Evolutionary conservation across 2,888 invertebrate genomes (phyloP).

Genomic region (Tenthredo livida): DNA sequence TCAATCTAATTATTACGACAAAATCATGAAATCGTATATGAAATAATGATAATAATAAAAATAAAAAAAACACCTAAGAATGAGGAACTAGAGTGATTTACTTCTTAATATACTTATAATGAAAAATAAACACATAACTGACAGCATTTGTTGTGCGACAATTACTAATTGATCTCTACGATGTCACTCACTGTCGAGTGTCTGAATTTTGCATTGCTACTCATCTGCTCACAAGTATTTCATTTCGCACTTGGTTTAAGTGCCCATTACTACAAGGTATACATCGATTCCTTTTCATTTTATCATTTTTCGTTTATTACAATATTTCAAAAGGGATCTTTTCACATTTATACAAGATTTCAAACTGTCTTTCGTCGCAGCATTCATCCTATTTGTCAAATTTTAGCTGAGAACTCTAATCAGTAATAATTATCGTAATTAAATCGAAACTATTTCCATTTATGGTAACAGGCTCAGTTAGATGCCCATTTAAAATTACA

Average conservation of each 20-base stretch:
- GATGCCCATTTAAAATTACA: slow-evolving; percentile 75
- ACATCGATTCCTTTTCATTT: too few species aligned
- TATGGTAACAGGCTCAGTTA: slow-evolving; percentile 69
- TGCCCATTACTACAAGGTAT: slow-evolving; percentile 70
- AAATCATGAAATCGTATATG: slow-evolving; percentile 1
- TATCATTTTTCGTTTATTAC: not conserved
- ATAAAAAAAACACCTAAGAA: not conserved
- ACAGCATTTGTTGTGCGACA: slow-evolving; percentile 20
- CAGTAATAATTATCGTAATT: slow-evolving; percentile 27
- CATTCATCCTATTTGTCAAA: not conserved
- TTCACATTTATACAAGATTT: not conserved
- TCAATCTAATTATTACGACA: not conserved
- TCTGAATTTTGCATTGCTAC: slow-evolving; percentile 69
- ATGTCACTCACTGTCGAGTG: slow-evolving; percentile 69
- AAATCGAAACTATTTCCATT: slow-evolving; percentile 12
- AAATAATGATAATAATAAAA: not conserved
- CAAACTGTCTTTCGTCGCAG: not conserved
- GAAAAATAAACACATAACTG: not conserved
- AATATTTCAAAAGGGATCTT: not conserved
- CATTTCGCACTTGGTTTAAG: slow-evolving; percentile 70
- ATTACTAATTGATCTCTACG: slow-evolving; percentile 53
- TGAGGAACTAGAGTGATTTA: not conserved
- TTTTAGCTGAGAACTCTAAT: not conserved
- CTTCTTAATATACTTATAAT: slow-evolving; percentile 27
- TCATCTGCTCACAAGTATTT: slow-evolving; percentile 69